These are phyloP conservation scores for Propithecus coquereli DNA, from an alignment of 2,113 vertebrate genomes.

Conservation along the genomic window DNA sequence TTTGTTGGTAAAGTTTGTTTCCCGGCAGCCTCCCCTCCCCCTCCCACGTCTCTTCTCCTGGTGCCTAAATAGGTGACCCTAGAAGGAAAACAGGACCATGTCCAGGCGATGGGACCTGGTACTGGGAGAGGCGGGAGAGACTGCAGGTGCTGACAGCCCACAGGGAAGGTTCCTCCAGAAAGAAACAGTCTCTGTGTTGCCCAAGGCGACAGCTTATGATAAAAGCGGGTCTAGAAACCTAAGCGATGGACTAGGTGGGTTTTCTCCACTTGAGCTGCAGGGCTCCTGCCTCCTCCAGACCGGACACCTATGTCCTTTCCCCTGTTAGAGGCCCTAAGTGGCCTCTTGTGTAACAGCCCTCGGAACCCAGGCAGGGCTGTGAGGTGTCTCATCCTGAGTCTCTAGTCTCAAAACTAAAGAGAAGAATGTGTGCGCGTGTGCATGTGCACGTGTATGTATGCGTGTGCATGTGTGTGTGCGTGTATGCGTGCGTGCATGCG, in stretches of 20 bases:
- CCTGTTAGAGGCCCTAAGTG: not conserved
- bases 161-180: not conserved
- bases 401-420: not conserved
- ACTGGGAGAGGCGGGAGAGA: not conserved
- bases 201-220: not conserved
- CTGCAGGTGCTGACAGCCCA: not conserved
- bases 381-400: not conserved
- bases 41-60: not conserved
- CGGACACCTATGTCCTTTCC: not conserved
- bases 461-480: not conserved
- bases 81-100: not conserved
- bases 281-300: not conserved
- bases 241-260: accelerated
- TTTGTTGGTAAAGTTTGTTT: not conserved
- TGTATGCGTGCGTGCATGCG: too few relatives aligned
- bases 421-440: too few relatives aligned
- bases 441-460: too few relatives aligned
- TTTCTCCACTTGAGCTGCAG: not conserved
- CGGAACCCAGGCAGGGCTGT: not conserved
- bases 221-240: not conserved
- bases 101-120: not conserved
- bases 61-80: not conserved
- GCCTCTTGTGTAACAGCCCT: too few relatives aligned
- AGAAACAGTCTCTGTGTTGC: not conserved
- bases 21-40: not conserved